Base-by-base conservation (phyloP, 92 coral and sea anemone species). In the Phymanthus crucifer region DNA sequence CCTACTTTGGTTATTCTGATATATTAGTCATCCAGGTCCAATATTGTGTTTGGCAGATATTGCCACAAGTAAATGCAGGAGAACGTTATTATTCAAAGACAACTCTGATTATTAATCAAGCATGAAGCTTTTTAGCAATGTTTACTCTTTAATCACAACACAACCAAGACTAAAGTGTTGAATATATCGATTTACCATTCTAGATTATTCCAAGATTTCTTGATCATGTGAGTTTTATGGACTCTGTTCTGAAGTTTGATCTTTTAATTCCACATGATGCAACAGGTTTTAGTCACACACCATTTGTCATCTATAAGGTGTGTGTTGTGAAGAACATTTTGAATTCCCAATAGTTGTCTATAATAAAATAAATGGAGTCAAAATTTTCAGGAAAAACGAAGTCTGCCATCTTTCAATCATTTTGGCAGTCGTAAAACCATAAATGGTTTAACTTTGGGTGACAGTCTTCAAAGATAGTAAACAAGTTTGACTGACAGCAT, bases 401-500 rank as follows among this genome's bases (percentile, higher is more conserved):
- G 31, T 21, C 64, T 54, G 29, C 21, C 24, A 54, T 54, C n/a
- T 54, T 54, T 29, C 27, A 6, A 54, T 21, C 9, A 29, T 11
- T 21, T 54, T 54, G 6, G 6, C 24, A 54, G 33, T 23, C 8
- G 1, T 27, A 11, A 0, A 0, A 61, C 68, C 68, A 17, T 23
- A 61, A 27, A 61, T 61, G 68, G 35, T 29, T 61, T 61, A n/a
- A n/a, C n/a, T 21, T 57, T n/a, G 21, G 68, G 11, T 61, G 32
- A 7, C 34, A 26, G 17, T 13, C 18, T 29, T 29, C 3, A 17
- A 27, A 61, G 29, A 13, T 27, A 61, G 68, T 61, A 61, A 61
- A 61, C 68, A 61, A 61, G 33, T 61, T 61, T 61, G 68, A 61
- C 1, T 61, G 68, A 61, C 68, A 61, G 23, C 35, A 24, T 61